phyloP scores from a whole-genome alignment of 2,888 invertebrate genomes.

The Orthosia cruda region DNA sequence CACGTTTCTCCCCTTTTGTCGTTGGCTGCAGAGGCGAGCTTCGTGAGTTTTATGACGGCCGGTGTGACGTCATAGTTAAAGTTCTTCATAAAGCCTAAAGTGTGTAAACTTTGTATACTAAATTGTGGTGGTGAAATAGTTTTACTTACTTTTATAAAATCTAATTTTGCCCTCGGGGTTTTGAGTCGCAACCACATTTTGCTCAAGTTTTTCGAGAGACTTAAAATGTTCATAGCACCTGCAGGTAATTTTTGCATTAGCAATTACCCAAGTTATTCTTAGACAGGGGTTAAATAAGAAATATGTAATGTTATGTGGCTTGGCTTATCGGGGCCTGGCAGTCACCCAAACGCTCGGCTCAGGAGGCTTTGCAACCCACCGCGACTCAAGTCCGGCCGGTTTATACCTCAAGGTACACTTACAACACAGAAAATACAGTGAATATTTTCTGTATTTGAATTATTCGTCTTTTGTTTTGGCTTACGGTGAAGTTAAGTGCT shows the following conservation, averaged over 20 bases:
- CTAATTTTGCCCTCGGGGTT: slow-evolving; percentile 14
- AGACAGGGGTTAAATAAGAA: slow-evolving; percentile 75
- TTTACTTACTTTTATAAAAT: slow-evolving; percentile 21
- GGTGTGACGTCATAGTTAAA: slow-evolving; percentile 50
- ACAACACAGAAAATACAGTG: slow-evolving; percentile 39
- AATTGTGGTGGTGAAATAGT: slow-evolving; percentile 43
- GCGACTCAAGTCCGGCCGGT: slow-evolving; percentile 77
- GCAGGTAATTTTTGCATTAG: slow-evolving; percentile 47
- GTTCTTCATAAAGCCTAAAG: slow-evolving; percentile 37
- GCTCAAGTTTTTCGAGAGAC: slow-evolving; percentile 8
- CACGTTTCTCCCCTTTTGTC: slow-evolving; percentile 44
- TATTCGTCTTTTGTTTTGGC: slow-evolving; percentile 46
- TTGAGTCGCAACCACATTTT: slow-evolving; percentile 4
- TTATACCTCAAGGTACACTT: slow-evolving; percentile 74
- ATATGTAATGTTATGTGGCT: slow-evolving; percentile 77
- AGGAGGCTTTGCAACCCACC: slow-evolving; percentile 76
- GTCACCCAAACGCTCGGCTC: slow-evolving; percentile 77
- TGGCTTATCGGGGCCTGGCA: slow-evolving; percentile 80
- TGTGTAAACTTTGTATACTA: slow-evolving; percentile 29
- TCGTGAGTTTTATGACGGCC: slow-evolving; percentile 43
- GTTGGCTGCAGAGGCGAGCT: slow-evolving; percentile 20
- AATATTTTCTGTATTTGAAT: slow-evolving; percentile 41
- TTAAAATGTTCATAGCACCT: slow-evolving; percentile 32
- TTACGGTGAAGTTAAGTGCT: slow-evolving; percentile 6
- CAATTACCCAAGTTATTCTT: slow-evolving; percentile 53